Base-by-base conservation (phyloP, 2,888 invertebrate species). In the Neocrepidodera transversa region DNA sequence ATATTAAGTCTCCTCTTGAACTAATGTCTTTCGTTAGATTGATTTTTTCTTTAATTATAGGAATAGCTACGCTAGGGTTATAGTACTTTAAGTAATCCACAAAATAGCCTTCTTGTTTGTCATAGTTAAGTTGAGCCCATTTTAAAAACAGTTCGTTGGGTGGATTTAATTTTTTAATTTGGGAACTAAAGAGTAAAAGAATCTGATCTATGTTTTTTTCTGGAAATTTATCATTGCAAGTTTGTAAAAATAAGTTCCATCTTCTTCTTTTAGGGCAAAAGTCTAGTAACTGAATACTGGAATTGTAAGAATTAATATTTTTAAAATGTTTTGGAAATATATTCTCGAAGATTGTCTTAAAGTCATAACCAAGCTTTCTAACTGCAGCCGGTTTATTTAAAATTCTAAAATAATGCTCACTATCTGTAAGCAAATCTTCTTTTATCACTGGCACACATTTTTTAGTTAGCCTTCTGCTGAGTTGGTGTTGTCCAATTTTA, bases 21-120 rank as follows among this genome's bases (percentile, higher is more conserved):
- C 14, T 36, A 42, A 57, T 64, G 16, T 64, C 58, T 7, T 67
- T 63, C 2, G 69, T 67, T 2, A 71, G 56, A 55, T 70, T 68
- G 14, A 71, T 66, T 58, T 60, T 67, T 32, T 70, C 66, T 60
- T 70, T 71, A 13, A 71, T 42, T 5, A 67, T 8, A 8, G 60
- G 16, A 47, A 71, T 62, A 14, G 64, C 64, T 38, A 63, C 60
- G n/a, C 49, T 11, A 1, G 63, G 54, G 8, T 61, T 40, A 28
- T 58, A 66, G 32, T 69, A 65, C 28, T 64, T 64, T 28, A 68
- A 53, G 38, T 36, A 66, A 0, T 35, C 28, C 3, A 53, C 30
- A 10, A 47, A 40, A 43, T 63, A 36, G 30, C 40, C 51, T 26
- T 66, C 56, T 40, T 56, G 50, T 5, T 59, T 16, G 23, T 62